Evolutionary conservation across 2,888 invertebrate genomes (phyloP).

Genomic region (Coremacera marginata): DNA sequence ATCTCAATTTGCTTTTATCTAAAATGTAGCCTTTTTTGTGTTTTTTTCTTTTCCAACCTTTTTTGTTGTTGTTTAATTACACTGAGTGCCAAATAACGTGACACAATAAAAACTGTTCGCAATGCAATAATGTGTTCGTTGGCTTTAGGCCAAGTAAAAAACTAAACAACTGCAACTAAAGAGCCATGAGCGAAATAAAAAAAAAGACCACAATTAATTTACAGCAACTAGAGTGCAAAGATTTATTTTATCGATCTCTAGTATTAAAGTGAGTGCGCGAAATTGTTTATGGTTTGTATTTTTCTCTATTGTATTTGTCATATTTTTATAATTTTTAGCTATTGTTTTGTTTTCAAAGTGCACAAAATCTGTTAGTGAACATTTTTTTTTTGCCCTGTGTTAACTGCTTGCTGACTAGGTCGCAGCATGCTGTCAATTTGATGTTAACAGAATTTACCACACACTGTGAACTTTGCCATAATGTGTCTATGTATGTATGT

Average conservation of each 20-base stretch:
- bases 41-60: neutral
- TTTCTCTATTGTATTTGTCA: neutral
- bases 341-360: neutral
- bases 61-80: slow-evolving; percentile 15
- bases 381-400: no score
- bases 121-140: slow-evolving; percentile 47
- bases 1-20: no score
- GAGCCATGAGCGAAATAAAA: neutral
- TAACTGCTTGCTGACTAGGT: no score
- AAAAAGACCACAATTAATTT: slow-evolving; percentile 4
- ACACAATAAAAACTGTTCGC: slow-evolving; percentile 51
- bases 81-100: slow-evolving; percentile 61
- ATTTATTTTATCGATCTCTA: no score
- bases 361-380: no score
- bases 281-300: neutral
- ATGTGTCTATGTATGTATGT: no score
- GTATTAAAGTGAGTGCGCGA: neutral
- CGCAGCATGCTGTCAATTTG: no score
- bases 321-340: neutral
- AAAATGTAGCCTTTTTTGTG: no score
- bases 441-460: no score
- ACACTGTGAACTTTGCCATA: no score
- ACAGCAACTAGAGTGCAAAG: no score
- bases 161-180: slow-evolving; percentile 13
- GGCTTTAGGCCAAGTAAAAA: slow-evolving; percentile 40